Evolutionary conservation across 2,888 invertebrate species (phyloP).

Genomic region (Xylocampa areola): DNA sequence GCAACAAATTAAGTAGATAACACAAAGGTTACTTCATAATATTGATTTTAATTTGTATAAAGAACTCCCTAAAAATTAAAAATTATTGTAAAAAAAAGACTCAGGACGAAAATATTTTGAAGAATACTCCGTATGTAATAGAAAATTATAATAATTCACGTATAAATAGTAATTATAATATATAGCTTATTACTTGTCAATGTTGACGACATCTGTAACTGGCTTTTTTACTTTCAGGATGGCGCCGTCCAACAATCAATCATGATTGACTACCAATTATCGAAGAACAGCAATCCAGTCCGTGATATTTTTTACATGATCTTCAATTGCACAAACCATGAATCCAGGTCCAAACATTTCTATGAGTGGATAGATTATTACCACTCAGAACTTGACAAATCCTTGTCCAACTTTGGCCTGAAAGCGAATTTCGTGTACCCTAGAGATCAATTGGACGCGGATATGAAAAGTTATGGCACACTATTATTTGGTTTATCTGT

Average conservation of each 20-base stretch:
- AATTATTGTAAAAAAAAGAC: too few relatives aligned
- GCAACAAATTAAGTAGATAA: too few relatives aligned
- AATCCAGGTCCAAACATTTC: slow-evolving; percentile 57
- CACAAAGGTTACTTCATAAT: too few relatives aligned
- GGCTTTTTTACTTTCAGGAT: slow-evolving; percentile 55
- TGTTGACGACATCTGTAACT: too few relatives aligned
- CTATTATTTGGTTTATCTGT: slow-evolving; percentile 46
- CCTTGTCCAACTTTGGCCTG: slow-evolving; percentile 54
- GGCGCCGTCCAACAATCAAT: slow-evolving; percentile 55
- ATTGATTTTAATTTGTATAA: too few relatives aligned
- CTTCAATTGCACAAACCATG: slow-evolving; percentile 68
- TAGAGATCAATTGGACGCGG: slow-evolving; percentile 59
- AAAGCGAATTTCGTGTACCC: slow-evolving; percentile 58
- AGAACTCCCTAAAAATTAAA: too few relatives aligned
- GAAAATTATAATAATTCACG: too few relatives aligned
- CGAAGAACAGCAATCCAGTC: slow-evolving; percentile 61
- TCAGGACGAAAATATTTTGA: too few relatives aligned
- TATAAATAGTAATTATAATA: too few relatives aligned
- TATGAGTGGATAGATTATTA: slow-evolving; percentile 65
- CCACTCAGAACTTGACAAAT: slow-evolving; percentile 56
- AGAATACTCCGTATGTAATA: too few relatives aligned
- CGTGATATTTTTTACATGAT: slow-evolving; percentile 65
- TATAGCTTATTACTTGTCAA: too few relatives aligned
- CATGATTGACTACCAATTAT: slow-evolving; percentile 70
- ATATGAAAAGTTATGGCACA: slow-evolving; percentile 61